These are phyloP conservation scores for Ophion ellenae DNA, from an alignment of 2,888 invertebrate species.

Conservation along the genomic window DNA sequence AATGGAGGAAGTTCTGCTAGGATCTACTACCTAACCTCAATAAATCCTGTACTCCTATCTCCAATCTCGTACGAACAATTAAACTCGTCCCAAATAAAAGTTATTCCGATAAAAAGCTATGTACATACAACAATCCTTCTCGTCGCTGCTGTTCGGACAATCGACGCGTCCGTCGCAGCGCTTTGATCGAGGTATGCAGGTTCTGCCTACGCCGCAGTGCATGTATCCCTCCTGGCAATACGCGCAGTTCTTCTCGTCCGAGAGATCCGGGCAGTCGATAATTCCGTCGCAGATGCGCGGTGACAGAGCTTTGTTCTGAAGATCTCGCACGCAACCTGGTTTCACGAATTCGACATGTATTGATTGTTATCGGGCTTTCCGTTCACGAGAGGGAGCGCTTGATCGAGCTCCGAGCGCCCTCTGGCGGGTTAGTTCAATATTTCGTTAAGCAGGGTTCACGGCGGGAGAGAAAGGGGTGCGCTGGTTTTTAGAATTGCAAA, in stretches of 20 bases:
- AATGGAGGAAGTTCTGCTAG: background rate
- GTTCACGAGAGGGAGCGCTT: background rate
- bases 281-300: constrained; percentile 93
- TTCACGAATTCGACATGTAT: background rate
- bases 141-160: constrained; percentile 94
- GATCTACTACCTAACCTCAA: background rate
- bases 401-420: background rate
- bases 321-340: constrained; percentile 89
- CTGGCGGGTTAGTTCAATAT: background rate
- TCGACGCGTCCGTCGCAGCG: constrained; percentile 93
- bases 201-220: constrained; percentile 92
- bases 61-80: too few species aligned
- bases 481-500: background rate
- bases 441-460: background rate
- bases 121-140: constrained; percentile 92
- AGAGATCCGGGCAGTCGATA: constrained; percentile 93
- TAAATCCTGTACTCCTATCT: background rate
- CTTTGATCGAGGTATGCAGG: constrained; percentile 89
- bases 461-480: background rate
- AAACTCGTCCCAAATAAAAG: background rate
- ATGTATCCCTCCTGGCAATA: constrained; percentile 90
- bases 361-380: background rate
- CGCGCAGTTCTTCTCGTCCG: constrained; percentile 92
- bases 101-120: background rate
- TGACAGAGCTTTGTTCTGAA: constrained; percentile 90